These are phyloP conservation scores for Melanostigma gelatinosum DNA, from an alignment of 2,113 vertebrate genomes.

Conservation along the genomic window DNA sequence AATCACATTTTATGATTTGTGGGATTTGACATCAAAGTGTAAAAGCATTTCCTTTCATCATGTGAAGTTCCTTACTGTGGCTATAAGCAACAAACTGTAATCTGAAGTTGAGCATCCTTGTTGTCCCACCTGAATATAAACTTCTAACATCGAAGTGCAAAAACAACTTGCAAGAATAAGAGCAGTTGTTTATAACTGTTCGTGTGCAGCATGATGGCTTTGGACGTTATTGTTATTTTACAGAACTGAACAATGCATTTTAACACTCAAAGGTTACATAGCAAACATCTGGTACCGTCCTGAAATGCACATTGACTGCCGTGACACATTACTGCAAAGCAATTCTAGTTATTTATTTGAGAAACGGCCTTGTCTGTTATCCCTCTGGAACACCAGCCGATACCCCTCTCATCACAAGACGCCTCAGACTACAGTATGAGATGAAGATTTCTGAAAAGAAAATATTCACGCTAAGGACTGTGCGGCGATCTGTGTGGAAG, in stretches of 20 bases:
- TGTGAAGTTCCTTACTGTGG: conserved; percentile 37
- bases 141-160: conserved; percentile 53
- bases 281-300: conserved; percentile 8
- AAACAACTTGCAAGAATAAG: conserved; percentile 32
- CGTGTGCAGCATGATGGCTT: conserved; percentile 3
- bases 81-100: conserved; percentile 43
- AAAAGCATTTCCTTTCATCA: conserved; percentile 43
- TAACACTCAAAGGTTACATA: conserved; percentile 43
- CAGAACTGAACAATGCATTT: conserved; percentile 33
- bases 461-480: conserved; percentile 44
- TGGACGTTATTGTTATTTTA: conserved; percentile 32
- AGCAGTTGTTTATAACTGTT: conserved; percentile 14
- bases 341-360: conserved; percentile 43
- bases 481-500: conserved; percentile 55
- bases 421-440: conserved; percentile 17
- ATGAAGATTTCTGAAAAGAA: conserved; percentile 62
- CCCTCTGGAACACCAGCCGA: conserved; percentile 17
- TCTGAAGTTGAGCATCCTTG: conserved; percentile 49
- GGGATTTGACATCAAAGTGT: conserved; percentile 48
- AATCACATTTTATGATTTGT: conserved; percentile 47
- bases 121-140: conserved; percentile 32
- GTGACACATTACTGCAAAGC: conserved; percentile 18
- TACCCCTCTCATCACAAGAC: conserved; percentile 39
- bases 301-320: conserved; percentile 42
- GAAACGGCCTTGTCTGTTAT: conserved; percentile 37